Base-by-base conservation (phyloP, 2,888 invertebrate genomes). In the Trichogramma dendrolimi region DNA sequence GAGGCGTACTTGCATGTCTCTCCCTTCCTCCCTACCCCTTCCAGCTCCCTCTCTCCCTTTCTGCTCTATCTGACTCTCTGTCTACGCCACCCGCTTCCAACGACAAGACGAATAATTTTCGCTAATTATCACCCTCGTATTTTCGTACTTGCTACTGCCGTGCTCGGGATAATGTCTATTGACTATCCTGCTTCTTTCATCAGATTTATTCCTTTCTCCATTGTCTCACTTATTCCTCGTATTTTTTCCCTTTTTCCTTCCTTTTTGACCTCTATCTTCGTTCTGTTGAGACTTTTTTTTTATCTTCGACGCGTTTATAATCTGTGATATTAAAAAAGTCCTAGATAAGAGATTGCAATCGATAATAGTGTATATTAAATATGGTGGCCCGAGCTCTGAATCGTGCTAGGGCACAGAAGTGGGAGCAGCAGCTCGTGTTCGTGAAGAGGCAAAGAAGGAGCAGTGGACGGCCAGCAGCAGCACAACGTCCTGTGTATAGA, bases 31-130 rank as follows among this genome's bases (percentile, higher is more conserved):
- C 11, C 7, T 73, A 71, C 71, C 72, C 71, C 71, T 63, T 65
- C 68, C 69, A 65, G 66, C 71, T 67, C 61, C 62, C 68, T 71
- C 64, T 69, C 58, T 68, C 67, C 67, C 69, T 68, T 64, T 68
- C 75, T 79, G 79, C 64, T 80, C 79, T 75, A 73, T 76, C 73
- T 77, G 79, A 67, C 68, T 66, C 79, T 79, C 56, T 57, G 57
- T 43, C 55, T 59, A 50, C 54, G 59, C 63, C 55, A 50, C 39
- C 39, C 27, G 27, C 27, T 27, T 27, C 27, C 27, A 27, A 27
- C 63, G 58, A 66, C 71, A 66, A 64, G 60, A 67, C 64, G 67
- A 68, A 68, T 67, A 69, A 71, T 67, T 70, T 69, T 63, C 65
- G 66, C 68, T 67, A 70, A 71, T 70, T 72, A 68, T 68, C 64